A percentile compares a stretch with the other conserved stretches of the same genome.
phyloP scores from a whole-genome alignment of 2,113 vertebrate species.

The Hyla sarda region DNA sequence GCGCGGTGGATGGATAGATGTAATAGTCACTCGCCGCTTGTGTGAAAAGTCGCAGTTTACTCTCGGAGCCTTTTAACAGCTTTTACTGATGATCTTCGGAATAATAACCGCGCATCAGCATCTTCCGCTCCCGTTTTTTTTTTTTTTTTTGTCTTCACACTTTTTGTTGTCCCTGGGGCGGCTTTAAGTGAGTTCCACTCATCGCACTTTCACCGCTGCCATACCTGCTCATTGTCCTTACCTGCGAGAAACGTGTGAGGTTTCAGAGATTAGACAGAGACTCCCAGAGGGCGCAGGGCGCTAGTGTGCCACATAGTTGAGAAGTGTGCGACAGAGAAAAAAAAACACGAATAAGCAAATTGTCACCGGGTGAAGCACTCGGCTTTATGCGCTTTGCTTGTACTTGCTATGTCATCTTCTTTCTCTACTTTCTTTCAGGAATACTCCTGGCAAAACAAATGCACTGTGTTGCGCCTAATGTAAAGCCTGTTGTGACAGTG shows the following conservation, averaged over 20 bases:
- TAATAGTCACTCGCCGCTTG: no score
- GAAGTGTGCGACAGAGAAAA: no score
- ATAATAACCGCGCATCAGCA: not conserved
- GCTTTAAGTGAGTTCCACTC: not conserved
- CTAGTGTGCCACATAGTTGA: no score
- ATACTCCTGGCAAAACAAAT: no score
- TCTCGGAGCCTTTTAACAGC: conserved; percentile 9
- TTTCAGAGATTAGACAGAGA: not conserved
- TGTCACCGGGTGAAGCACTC: no score
- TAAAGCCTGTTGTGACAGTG: no score
- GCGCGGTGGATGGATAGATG: not conserved
- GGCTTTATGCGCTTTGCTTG: no score
- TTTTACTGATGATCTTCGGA: not conserved
- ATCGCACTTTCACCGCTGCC: not conserved
- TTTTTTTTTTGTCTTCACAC: not conserved
- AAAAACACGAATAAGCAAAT: no score
- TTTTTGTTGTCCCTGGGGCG: not conserved
- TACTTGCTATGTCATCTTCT: no score
- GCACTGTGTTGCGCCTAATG: no score
- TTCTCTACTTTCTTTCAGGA: no score
- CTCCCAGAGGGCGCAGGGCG: not conserved
- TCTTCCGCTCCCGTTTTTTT: not conserved
- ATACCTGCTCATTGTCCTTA: not conserved
- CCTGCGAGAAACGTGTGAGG: not conserved
- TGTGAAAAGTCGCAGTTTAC: conserved; percentile 10